Conservation (phyloP, 2,888 invertebrate genomes). For the Lithophane semibrunnea region DNA sequence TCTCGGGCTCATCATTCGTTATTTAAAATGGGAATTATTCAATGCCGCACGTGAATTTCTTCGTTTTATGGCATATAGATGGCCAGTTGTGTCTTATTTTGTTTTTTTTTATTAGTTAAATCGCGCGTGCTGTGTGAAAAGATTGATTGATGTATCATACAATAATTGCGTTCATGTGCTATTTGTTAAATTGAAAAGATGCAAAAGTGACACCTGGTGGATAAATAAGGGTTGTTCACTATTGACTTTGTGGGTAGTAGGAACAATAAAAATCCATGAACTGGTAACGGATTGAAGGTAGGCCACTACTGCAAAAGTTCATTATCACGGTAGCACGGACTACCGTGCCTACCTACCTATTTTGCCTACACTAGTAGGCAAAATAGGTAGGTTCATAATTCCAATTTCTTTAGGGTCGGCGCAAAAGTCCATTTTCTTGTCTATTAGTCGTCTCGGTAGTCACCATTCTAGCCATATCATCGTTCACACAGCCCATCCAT, state of each 20-base stretch:
- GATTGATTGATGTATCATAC: constrained; percentile 46
- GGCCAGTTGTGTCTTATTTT: constrained; percentile 51
- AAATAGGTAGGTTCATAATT: background rate
- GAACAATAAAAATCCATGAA: background rate
- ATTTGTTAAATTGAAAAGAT: background rate
- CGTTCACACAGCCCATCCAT: background rate
- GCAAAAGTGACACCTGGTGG: background rate
- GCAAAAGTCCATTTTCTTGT: background rate
- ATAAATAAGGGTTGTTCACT: background rate
- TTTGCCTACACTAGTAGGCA: no score
- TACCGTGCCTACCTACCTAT: no score
- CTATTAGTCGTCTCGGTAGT: background rate
- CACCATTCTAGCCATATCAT: background rate
- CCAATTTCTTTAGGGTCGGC: background rate
- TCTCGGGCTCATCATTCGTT: constrained; percentile 51
- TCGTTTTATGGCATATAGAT: constrained; percentile 55
- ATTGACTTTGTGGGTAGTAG: background rate
- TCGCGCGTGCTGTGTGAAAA: constrained; percentile 49
- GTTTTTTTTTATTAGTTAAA: constrained; percentile 48
- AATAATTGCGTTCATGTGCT: constrained; percentile 5
- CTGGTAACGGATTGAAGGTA: background rate
- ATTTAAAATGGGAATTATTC: constrained; percentile 60
- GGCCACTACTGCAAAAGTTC: background rate
- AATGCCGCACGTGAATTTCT: constrained; percentile 59
- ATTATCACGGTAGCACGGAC: background rate